phyloP scores from a whole-genome alignment of 1,140 invertebrate species.

The Diplogasteroides magnus region DNA sequence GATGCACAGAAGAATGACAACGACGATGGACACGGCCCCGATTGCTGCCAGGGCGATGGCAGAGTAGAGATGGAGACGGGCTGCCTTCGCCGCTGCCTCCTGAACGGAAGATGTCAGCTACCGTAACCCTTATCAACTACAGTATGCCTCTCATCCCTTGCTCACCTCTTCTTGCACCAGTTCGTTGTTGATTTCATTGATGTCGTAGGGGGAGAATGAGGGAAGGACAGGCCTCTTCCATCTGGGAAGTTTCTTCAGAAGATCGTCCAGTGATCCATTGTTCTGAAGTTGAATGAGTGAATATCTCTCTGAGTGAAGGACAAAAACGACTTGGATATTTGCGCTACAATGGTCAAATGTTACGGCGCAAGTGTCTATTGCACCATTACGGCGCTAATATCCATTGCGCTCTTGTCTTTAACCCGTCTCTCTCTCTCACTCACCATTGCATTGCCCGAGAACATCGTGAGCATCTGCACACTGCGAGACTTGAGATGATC shows the following conservation, averaged over 20 bases:
- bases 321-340: no score
- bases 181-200: constrained; percentile 46
- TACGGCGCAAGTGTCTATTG: no score
- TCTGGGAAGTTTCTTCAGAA: constrained; percentile 45
- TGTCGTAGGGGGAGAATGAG: constrained; percentile 53
- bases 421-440: constrained; percentile 18
- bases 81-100: not conserved
- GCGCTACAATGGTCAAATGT: no score
- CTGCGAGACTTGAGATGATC: constrained; percentile 45
- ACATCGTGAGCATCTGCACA: constrained; percentile 37
- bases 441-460: constrained; percentile 21
- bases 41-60: not conserved
- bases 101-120: no score
- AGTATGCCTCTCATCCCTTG: constrained; percentile 10
- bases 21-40: not conserved
- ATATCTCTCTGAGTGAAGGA: no score
- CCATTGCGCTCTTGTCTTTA: no score
- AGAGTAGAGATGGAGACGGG: not conserved
- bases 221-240: constrained; percentile 42
- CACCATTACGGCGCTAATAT: no score
- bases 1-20: not conserved
- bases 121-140: no score
- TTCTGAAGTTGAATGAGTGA: no score
- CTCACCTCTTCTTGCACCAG: constrained; percentile 34
- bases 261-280: constrained; percentile 45